Conservation (phyloP, 2,797 vertebrate genomes). For the Champsocephalus gunnari region DNA sequence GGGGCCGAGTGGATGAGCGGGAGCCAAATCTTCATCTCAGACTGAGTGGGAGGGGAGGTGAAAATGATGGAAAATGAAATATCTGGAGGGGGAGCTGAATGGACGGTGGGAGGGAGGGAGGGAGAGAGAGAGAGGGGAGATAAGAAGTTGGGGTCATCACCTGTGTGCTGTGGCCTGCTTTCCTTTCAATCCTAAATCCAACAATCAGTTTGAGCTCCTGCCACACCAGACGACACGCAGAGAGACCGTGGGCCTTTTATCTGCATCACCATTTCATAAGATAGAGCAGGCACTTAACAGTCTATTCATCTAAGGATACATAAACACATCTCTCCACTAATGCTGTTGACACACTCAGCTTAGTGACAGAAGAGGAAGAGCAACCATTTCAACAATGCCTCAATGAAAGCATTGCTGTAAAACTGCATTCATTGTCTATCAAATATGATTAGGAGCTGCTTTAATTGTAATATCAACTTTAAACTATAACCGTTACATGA, state of each 20-base stretch:
- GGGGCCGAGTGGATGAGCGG: constrained; percentile 65
- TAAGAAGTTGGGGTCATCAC: constrained; percentile 69
- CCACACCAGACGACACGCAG: background rate
- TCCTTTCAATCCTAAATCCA: constrained; percentile 63
- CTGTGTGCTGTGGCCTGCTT: constrained; percentile 40
- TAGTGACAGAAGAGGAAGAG: background rate
- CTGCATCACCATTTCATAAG: constrained; percentile 5
- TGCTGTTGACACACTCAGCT: background rate
- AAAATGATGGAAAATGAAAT: constrained; percentile 74
- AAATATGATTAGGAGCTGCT: background rate
- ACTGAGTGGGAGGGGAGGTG: constrained; percentile 34
- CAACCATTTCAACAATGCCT: background rate
- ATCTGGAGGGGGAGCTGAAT: constrained; percentile 21
- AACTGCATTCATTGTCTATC: background rate
- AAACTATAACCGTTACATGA: too few species aligned
- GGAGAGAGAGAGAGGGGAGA: constrained; percentile 35
- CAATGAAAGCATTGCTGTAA: background rate
- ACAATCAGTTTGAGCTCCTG: constrained; percentile 59
- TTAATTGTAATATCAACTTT: too few species aligned
- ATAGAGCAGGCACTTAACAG: background rate
- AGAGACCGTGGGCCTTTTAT: background rate
- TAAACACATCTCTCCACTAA: background rate
- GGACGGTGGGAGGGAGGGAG: constrained; percentile 7
- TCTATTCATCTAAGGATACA: background rate
- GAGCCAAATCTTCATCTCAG: constrained; percentile 76